Conservation (phyloP, 2,113 vertebrate species). For the Perognathus longimembris region DNA sequence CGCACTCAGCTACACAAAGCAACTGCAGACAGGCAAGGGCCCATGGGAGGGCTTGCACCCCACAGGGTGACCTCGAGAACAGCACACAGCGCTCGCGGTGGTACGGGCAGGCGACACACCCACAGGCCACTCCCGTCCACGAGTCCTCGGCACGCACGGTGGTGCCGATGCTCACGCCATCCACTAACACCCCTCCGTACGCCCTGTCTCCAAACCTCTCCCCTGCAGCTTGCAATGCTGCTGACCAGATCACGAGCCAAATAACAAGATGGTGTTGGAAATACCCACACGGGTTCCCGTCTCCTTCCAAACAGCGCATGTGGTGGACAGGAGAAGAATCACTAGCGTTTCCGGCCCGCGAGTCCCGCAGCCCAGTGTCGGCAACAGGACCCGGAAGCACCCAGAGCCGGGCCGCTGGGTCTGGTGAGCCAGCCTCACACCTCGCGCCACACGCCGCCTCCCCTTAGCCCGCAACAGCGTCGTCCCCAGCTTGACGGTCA, state of each 20-base stretch:
- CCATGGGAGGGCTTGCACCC: too few species aligned
- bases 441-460: fast-evolving
- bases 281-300: background rate
- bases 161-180: fast-evolving
- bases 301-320: background rate
- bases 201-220: background rate
- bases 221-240: too few species aligned
- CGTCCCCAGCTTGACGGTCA: fast-evolving
- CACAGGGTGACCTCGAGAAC: background rate
- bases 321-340: background rate
- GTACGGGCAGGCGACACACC: too few species aligned
- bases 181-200: fast-evolving
- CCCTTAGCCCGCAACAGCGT: fast-evolving
- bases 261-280: background rate
- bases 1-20: too few species aligned
- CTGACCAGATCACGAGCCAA: too few species aligned
- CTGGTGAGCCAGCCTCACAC: background rate
- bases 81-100: fast-evolving
- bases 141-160: fast-evolving
- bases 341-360: background rate
- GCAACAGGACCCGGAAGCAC: fast-evolving
- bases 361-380: fast-evolving
- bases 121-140: background rate
- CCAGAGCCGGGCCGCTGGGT: fast-evolving
- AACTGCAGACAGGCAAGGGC: too few species aligned